Evolutionary conservation across 1,140 invertebrate genomes (phyloP).

Genomic region (Propsilocerus akamusi): DNA sequence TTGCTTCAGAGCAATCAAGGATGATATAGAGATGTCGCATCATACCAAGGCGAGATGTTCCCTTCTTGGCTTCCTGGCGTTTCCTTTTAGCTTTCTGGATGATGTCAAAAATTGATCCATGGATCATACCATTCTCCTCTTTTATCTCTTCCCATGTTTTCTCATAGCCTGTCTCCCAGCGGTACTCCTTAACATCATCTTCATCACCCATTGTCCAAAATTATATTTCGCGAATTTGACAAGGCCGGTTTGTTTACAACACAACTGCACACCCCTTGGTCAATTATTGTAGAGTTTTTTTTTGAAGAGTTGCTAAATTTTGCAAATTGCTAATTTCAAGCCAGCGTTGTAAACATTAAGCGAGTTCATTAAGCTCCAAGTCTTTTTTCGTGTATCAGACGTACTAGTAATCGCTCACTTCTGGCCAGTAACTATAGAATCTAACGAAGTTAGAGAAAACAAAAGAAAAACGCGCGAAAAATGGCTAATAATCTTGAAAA

Average conservation of each 20-base stretch:
- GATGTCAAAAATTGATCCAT: conserved; percentile 75
- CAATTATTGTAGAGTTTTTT: too few relatives aligned
- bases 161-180: conserved; percentile 95
- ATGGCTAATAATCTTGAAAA: conserved; percentile 25
- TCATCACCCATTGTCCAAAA: conserved; percentile 44
- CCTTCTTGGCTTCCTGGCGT: conserved; percentile 48
- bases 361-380: too few relatives aligned
- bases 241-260: neutral
- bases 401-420: too few relatives aligned
- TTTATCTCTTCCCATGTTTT: conserved; percentile 94
- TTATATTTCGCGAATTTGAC: too few relatives aligned
- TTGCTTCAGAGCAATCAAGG: conserved; percentile 82
- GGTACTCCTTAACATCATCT: conserved; percentile 78
- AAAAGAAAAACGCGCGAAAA: conserved; percentile 5
- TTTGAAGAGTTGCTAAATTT: too few relatives aligned
- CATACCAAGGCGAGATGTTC: conserved; percentile 75
- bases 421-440: too few relatives aligned
- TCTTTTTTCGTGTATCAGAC: too few relatives aligned
- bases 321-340: too few relatives aligned
- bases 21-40: conserved; percentile 88
- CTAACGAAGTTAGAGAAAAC: conserved; percentile 6
- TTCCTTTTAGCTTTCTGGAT: conserved; percentile 74
- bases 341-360: too few relatives aligned
- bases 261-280: conserved; percentile 7
- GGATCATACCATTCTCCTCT: conserved; percentile 86